Evolutionary conservation across 1,140 invertebrate genomes (phyloP).

Genomic region (Zophobas morio): DNA sequence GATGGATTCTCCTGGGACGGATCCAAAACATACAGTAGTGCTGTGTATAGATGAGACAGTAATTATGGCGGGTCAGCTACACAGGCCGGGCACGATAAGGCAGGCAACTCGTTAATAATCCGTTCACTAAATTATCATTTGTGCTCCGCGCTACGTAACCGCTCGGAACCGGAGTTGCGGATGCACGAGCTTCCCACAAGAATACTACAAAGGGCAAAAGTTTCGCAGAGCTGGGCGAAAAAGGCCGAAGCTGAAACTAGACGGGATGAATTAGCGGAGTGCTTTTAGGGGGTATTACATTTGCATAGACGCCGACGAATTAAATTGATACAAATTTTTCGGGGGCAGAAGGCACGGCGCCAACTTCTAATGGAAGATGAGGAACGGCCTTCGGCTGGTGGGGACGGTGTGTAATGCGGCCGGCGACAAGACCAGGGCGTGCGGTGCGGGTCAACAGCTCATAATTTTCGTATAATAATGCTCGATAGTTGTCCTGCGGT

Average conservation of each 20-base stretch:
- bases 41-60: constrained; percentile 41
- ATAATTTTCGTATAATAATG: too few species aligned
- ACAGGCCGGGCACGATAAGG: constrained; percentile 30
- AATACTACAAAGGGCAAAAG: constrained; percentile 23
- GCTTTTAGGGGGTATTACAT: constrained; percentile 8
- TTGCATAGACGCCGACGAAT: constrained; percentile 9
- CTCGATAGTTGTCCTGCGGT: too few species aligned
- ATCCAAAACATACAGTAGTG: constrained; percentile 41
- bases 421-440: too few species aligned
- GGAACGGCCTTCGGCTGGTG: too few species aligned
- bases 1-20: constrained; percentile 34
- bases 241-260: constrained; percentile 31
- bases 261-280: constrained; percentile 4
- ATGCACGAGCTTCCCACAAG: constrained; percentile 11
- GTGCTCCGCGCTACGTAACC: constrained; percentile 20
- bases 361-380: too few species aligned
- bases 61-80: constrained; percentile 38
- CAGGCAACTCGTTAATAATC: constrained; percentile 42
- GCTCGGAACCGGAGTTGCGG: constrained; percentile 9
- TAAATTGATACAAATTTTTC: background rate
- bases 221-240: background rate
- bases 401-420: too few species aligned
- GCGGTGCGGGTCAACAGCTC: too few species aligned
- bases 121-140: constrained; percentile 42
- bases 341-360: too few species aligned